A percentile compares a stretch with the other conserved stretches of the same genome.
phyloP scores from a whole-genome alignment of 2,797 vertebrate species.

The Arctocebus calabarensis region DNA sequence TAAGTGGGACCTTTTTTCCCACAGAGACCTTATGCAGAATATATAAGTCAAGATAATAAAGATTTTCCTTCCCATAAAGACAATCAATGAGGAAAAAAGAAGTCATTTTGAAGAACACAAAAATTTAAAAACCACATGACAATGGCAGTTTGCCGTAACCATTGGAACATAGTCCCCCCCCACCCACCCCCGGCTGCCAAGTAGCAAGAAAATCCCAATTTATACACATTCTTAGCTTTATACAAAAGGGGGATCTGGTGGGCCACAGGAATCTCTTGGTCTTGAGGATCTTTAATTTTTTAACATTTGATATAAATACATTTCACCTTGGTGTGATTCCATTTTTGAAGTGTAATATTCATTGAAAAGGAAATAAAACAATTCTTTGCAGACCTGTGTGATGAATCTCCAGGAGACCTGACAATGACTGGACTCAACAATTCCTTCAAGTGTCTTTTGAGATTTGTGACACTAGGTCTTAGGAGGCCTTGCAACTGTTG shows the following conservation, averaged over 20 bases:
- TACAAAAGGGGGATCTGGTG: not conserved
- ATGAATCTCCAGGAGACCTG: not conserved
- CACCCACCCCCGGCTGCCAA: not conserved
- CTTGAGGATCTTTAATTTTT: not conserved
- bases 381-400: not conserved
- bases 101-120: not conserved
- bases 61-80: not conserved
- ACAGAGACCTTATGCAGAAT: not conserved
- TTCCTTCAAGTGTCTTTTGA: constrained; percentile 13
- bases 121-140: not conserved
- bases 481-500: not conserved
- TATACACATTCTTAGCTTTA: not conserved
- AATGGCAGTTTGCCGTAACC: not conserved
- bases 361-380: not conserved
- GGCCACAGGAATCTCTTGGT: not conserved
- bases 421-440: not conserved
- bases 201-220: not conserved
- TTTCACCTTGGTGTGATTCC: not conserved
- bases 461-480: not conserved
- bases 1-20: not conserved
- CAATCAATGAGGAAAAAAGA: constrained; percentile 4
- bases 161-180: not conserved
- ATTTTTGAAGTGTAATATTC: constrained; percentile 1
- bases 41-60: not conserved
- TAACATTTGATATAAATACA: not conserved